Percentiles rank a stretch among this genome's conserved stretches.
phyloP scores from a whole-genome alignment of 2,113 vertebrate species.

The Malurus melanocephalus region DNA sequence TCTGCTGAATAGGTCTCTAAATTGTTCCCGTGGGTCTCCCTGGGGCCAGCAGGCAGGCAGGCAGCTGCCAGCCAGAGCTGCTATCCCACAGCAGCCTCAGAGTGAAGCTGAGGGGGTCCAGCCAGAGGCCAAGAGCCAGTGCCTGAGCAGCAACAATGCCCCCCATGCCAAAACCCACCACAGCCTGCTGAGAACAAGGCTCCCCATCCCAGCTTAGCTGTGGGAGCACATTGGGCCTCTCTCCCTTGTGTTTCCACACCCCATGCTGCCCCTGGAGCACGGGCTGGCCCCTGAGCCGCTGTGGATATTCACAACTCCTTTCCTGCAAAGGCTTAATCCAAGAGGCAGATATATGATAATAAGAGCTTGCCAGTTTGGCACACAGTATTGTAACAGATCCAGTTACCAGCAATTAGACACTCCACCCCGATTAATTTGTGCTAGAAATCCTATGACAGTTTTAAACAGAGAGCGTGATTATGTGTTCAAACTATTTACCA shows the following conservation, averaged over 20 bases:
- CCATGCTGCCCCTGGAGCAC: rapidly evolving
- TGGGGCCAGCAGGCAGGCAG: rapidly evolving
- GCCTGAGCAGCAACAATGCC: background rate
- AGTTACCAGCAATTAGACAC: slow-evolving; percentile 58
- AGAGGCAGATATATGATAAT: background rate
- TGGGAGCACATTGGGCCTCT: background rate
- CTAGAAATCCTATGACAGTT: slow-evolving; percentile 28
- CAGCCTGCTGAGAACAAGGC: background rate
- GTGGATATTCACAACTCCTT: background rate
- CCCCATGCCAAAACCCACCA: rapidly evolving
- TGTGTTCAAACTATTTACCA: slow-evolving; percentile 39
- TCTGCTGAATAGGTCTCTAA: background rate
- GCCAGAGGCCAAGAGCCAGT: background rate
- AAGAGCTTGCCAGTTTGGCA: slow-evolving; percentile 27
- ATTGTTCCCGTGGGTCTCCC: background rate
- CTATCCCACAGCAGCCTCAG: background rate
- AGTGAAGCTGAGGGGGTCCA: background rate
- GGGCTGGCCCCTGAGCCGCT: rapidly evolving
- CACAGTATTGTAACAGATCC: slow-evolving; percentile 13
- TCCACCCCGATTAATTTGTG: slow-evolving; percentile 47
- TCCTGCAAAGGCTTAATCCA: background rate
- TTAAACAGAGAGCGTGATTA: slow-evolving; percentile 33
- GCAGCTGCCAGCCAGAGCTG: rapidly evolving
- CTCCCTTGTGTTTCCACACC: background rate
- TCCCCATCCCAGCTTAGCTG: rapidly evolving